Percentiles rank a stretch among this genome's conserved stretches.
Evolutionary conservation across 2,113 vertebrate species (phyloP).

Genomic region (Phalacrocorax aristotelis): DNA sequence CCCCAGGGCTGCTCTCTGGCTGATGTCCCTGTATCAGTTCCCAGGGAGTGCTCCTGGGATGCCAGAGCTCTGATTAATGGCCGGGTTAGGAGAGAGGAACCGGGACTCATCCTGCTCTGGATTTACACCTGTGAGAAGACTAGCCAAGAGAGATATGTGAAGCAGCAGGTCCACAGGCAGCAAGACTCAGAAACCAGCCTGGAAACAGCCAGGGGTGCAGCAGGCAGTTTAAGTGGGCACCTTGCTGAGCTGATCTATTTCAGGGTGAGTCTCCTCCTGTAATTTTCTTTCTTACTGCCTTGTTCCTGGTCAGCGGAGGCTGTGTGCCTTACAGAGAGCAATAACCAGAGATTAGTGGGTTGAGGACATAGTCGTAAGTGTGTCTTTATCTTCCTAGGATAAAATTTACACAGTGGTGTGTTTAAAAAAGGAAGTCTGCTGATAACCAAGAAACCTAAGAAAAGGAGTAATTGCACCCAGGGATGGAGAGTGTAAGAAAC

Average conservation of each 20-base stretch:
- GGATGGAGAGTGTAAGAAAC: not conserved
- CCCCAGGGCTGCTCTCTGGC: not conserved
- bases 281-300: not conserved
- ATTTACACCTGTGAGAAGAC: not conserved
- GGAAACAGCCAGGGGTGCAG: not conserved
- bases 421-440: not conserved
- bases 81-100: not conserved
- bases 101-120: not conserved
- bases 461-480: not conserved
- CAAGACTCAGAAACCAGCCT: not conserved
- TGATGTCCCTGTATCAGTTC: not conserved
- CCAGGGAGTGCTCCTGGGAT: rapidly evolving
- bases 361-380: not conserved
- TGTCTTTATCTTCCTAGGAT: not conserved
- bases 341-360: not conserved
- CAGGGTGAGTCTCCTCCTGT: not conserved
- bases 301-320: not conserved
- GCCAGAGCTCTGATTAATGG: not conserved
- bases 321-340: not conserved
- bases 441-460: not conserved
- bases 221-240: not conserved
- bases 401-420: not conserved
- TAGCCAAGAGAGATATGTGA: rapidly evolving
- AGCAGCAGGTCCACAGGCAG: not conserved
- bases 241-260: not conserved